phyloP scores from a whole-genome alignment of 2,797 vertebrate genomes.

The Crossoptilon crossoptilon region DNA sequence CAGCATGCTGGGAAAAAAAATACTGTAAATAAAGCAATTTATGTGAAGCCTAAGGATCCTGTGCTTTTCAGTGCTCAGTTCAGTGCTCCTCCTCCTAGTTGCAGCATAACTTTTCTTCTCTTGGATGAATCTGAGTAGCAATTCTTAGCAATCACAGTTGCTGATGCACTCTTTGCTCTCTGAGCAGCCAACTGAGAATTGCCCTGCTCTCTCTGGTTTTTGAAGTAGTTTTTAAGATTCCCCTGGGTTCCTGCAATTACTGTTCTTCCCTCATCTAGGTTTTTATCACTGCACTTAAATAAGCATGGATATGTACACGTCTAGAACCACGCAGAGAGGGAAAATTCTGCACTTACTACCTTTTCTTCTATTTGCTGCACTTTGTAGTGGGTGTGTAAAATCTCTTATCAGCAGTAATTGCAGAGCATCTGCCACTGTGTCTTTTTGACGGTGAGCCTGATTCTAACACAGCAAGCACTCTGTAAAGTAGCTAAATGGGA shows the following conservation, averaged over 20 bases:
- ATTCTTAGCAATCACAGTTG: not conserved
- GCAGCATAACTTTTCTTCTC: not conserved
- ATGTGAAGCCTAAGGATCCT: not conserved
- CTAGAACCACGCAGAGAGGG: not conserved
- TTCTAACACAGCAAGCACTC: not conserved
- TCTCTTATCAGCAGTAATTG: not conserved
- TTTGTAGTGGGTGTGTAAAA: not conserved
- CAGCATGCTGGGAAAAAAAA: not conserved
- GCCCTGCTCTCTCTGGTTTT: not conserved
- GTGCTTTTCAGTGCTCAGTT: not conserved
- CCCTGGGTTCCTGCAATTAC: slow-evolving; percentile 21
- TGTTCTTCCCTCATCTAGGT: not conserved
- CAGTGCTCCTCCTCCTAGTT: not conserved
- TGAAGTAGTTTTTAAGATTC: slow-evolving; percentile 25
- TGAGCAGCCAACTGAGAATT: slow-evolving; percentile 21
- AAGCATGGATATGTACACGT: not conserved
- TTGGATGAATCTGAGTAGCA: slow-evolving; percentile 25
- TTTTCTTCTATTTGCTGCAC: not conserved
- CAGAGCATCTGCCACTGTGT: not conserved
- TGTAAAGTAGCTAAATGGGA: slow-evolving; percentile 33
- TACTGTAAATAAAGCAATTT: not conserved
- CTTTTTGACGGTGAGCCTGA: slow-evolving; percentile 2
- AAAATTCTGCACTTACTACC: not conserved
- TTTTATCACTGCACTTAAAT: slow-evolving; percentile 1
- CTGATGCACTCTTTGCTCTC: slow-evolving; percentile 15